Conservation (phyloP, 2,113 vertebrate genomes). For the Fulica atra region DNA sequence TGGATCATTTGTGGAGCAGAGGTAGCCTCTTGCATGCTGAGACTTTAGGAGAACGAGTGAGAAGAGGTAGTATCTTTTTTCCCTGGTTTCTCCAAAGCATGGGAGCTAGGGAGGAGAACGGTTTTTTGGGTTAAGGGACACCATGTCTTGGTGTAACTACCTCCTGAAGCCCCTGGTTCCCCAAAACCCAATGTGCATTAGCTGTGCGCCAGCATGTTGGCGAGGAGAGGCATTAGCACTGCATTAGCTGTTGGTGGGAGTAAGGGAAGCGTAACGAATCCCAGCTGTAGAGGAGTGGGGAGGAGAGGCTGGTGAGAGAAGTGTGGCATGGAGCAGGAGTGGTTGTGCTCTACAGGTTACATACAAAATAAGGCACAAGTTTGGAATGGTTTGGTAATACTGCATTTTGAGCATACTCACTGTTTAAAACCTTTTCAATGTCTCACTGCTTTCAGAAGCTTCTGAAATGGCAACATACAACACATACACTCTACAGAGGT, state of each 20-base stretch:
- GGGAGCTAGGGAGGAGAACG: background rate
- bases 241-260: background rate
- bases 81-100: rapidly evolving
- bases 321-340: background rate
- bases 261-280: background rate
- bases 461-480: background rate
- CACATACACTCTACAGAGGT: background rate
- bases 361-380: background rate
- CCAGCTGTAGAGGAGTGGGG: background rate
- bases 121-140: background rate
- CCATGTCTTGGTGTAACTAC: background rate
- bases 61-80: background rate
- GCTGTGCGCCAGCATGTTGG: background rate
- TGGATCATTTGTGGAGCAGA: background rate
- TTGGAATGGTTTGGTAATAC: background rate
- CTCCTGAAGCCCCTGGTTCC: background rate
- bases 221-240: background rate
- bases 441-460: background rate
- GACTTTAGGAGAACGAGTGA: background rate
- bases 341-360: background rate
- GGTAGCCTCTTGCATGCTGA: background rate
- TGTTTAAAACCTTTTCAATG: background rate
- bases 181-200: background rate
- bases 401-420: background rate
- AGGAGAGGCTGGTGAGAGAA: background rate